phyloP scores from a whole-genome alignment of 1,140 invertebrate species.

The Drosophila paulistorum region DNA sequence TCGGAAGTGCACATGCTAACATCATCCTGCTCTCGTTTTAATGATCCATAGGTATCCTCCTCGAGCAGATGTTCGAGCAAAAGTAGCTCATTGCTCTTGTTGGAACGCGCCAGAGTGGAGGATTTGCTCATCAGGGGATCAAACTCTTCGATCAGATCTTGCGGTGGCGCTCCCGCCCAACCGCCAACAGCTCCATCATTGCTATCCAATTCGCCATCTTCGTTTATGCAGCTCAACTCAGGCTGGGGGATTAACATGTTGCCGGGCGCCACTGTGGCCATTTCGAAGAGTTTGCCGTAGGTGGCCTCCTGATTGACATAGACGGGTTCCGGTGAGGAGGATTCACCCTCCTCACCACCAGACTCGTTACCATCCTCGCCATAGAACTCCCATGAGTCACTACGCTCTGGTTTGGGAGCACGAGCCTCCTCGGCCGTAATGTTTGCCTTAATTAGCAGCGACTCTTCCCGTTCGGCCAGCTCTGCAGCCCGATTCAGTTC shows the following conservation, averaged over 20 bases:
- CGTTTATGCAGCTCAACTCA: constrained; percentile 57
- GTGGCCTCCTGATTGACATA: constrained; percentile 80
- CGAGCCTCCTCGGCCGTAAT: constrained; percentile 56
- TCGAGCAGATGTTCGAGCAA: constrained; percentile 77
- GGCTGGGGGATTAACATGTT: constrained; percentile 55
- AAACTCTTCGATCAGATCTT: constrained; percentile 76
- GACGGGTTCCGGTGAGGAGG: constrained; percentile 67
- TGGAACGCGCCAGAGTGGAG: constrained; percentile 58
- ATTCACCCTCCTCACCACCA: background rate
- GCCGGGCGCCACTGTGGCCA: constrained; percentile 55
- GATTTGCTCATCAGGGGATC: constrained; percentile 70
- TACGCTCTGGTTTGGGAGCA: constrained; percentile 68
- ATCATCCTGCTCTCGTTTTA: constrained; percentile 68
- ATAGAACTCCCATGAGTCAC: constrained; percentile 78
- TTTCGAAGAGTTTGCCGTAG: constrained; percentile 78
- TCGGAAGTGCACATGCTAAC: constrained; percentile 79
- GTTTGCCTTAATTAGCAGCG: constrained; percentile 51
- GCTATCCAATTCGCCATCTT: constrained; percentile 56
- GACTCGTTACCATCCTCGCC: constrained; percentile 38
- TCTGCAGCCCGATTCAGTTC: constrained; percentile 59
- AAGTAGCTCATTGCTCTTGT: constrained; percentile 79
- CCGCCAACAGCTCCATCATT: constrained; percentile 68
- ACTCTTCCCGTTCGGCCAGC: constrained; percentile 58
- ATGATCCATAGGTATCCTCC: constrained; percentile 78
- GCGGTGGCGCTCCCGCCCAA: constrained; percentile 24